Conservation (phyloP, 2,888 invertebrate genomes). For the Morpho achilles region DNA sequence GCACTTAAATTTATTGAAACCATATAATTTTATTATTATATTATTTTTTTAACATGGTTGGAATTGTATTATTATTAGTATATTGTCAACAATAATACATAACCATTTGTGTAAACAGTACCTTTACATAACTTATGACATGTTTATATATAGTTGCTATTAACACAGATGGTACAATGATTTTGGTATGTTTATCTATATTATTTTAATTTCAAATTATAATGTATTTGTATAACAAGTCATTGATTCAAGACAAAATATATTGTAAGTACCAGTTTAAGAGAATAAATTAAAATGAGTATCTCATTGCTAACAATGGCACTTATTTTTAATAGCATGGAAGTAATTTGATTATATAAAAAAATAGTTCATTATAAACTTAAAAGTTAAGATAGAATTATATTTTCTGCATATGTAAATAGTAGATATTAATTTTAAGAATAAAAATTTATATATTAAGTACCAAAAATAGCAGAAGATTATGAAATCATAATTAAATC, state of each 20-base stretch:
- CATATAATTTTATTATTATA: constrained; percentile 30
- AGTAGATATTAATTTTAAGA: too few species aligned
- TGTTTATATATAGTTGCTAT: constrained; percentile 17
- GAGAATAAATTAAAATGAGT: constrained; percentile 11
- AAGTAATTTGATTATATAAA: background rate
- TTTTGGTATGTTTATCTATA: constrained; percentile 8
- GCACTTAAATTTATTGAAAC: constrained; percentile 64
- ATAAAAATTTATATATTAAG: too few species aligned
- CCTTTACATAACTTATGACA: constrained; percentile 10
- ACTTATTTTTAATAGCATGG: constrained; percentile 8
- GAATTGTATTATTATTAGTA: constrained; percentile 12
- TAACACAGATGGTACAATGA: constrained; percentile 14
- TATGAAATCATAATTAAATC: too few species aligned
- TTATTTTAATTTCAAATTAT: constrained; percentile 8
- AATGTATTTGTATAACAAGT: constrained; percentile 4
- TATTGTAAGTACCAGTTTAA: constrained; percentile 5
- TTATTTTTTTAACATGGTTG: constrained; percentile 20
- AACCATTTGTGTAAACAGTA: constrained; percentile 23
- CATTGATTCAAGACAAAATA: background rate
- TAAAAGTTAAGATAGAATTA: too few species aligned
- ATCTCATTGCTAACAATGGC: constrained; percentile 19
- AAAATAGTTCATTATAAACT: too few species aligned
- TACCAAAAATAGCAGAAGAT: too few species aligned
- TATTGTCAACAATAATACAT: constrained; percentile 19
- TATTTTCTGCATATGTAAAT: too few species aligned